Conservation (phyloP, 2,113 vertebrate genomes). For the Cryptomyrus ogoouensis region DNA sequence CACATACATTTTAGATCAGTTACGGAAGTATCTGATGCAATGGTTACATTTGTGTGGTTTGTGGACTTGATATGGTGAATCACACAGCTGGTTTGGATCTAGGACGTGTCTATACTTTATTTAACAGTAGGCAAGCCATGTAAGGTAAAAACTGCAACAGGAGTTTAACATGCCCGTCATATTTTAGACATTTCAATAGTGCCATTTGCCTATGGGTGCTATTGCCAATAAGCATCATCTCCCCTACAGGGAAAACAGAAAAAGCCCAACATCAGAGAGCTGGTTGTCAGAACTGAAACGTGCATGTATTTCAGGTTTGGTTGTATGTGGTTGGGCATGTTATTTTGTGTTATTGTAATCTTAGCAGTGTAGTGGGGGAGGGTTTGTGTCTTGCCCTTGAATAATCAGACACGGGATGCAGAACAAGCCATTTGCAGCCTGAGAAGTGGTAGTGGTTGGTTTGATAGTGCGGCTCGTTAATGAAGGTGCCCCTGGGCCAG, state of each 20-base stretch:
- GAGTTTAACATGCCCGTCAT: neutral
- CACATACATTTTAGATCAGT: neutral
- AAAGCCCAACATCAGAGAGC: neutral
- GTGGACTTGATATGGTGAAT: neutral
- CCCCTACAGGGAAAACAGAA: neutral
- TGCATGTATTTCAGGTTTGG: neutral
- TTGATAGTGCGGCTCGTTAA: conserved; percentile 30
- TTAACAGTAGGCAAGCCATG: neutral
- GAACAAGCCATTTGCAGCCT: neutral
- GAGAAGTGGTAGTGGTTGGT: conserved; percentile 11
- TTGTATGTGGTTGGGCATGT: neutral
- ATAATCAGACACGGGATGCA: neutral
- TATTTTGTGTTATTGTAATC: neutral
- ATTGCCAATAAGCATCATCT: neutral
- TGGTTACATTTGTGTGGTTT: conserved; percentile 3
- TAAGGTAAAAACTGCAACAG: neutral
- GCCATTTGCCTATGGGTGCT: neutral
- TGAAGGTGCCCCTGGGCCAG: conserved; percentile 26
- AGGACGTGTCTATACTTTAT: neutral
- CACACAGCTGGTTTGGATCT: neutral
- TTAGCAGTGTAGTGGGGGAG: neutral
- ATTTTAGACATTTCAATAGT: neutral
- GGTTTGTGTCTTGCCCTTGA: neutral
- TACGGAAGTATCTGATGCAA: neutral
- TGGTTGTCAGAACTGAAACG: neutral